Evolutionary conservation across 2,888 invertebrate species (phyloP).

Genomic region (Magallana nippona): DNA sequence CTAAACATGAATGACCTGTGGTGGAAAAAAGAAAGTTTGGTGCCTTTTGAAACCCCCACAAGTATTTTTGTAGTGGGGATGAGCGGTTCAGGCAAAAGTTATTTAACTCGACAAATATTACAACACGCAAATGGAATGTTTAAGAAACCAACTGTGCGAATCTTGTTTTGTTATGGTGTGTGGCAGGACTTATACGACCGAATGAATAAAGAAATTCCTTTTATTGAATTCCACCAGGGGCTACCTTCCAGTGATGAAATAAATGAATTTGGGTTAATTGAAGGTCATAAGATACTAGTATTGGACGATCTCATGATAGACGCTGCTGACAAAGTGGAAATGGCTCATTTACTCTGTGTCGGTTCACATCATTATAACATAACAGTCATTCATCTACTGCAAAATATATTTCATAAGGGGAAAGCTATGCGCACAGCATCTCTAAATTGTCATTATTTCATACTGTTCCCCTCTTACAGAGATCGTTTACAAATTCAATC

Average conservation of each 20-base stretch:
- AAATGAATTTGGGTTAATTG: constrained; percentile 49
- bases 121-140: constrained; percentile 47
- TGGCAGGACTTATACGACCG: constrained; percentile 44
- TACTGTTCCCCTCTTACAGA: constrained; percentile 50
- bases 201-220: constrained; percentile 33
- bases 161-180: constrained; percentile 40
- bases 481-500: constrained; percentile 54
- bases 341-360: constrained; percentile 47
- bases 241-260: constrained; percentile 51
- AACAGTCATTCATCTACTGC: constrained; percentile 53
- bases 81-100: constrained; percentile 40
- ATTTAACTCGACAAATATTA: constrained; percentile 41
- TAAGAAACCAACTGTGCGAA: constrained; percentile 20
- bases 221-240: constrained; percentile 41
- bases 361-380: constrained; percentile 52
- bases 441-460: constrained; percentile 58
- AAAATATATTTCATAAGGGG: constrained; percentile 55
- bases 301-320: constrained; percentile 55
- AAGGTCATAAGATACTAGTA: constrained; percentile 49
- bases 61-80: constrained; percentile 40
- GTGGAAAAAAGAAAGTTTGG: constrained; percentile 42
- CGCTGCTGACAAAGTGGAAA: constrained; percentile 51
- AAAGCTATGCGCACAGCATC: constrained; percentile 56
- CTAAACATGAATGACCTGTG: constrained; percentile 31
- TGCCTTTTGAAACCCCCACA: constrained; percentile 43